A percentile compares a stretch with the other conserved stretches of the same genome.
phyloP scores from a whole-genome alignment of 2,797 vertebrate species.

The Hapalemur alaotrensis region DNA sequence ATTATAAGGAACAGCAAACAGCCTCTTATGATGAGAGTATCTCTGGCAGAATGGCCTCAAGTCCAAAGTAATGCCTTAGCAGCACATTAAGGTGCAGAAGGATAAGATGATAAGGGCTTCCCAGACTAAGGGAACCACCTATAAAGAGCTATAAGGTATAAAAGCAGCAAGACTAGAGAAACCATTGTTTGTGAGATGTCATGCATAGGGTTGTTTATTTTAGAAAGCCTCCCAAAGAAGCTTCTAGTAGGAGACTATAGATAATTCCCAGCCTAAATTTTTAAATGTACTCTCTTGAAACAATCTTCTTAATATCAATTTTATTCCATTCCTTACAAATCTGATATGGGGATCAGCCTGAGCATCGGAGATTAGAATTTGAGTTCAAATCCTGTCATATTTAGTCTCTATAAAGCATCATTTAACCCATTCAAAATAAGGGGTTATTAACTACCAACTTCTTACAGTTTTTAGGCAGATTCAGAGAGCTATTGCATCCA shows the following conservation, averaged over 20 bases:
- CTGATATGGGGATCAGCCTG: neutral
- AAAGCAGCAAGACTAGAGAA: neutral
- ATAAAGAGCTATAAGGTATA: neutral
- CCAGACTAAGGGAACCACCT: neutral
- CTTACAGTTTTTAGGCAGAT: neutral
- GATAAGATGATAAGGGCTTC: neutral
- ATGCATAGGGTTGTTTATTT: neutral
- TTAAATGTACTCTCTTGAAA: neutral
- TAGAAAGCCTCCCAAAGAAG: neutral
- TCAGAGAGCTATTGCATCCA: neutral
- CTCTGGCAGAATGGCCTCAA: neutral
- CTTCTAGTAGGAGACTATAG: neutral
- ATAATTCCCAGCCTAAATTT: neutral
- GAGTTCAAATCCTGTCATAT: slow-evolving; percentile 12
- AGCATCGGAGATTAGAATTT: neutral
- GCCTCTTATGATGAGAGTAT: neutral
- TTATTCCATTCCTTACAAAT: neutral
- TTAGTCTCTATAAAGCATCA: neutral
- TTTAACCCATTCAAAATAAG: neutral
- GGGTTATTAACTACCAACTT: neutral
- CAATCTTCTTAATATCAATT: neutral
- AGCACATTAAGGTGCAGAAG: neutral
- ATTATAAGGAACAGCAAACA: neutral
- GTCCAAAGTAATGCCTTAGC: neutral
- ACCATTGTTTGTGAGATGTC: neutral